Percentiles rank a stretch among this genome's conserved stretches.
These are phyloP conservation scores for Graphium colonna DNA, from an alignment of 2,888 invertebrate species.

Conservation along the genomic window DNA sequence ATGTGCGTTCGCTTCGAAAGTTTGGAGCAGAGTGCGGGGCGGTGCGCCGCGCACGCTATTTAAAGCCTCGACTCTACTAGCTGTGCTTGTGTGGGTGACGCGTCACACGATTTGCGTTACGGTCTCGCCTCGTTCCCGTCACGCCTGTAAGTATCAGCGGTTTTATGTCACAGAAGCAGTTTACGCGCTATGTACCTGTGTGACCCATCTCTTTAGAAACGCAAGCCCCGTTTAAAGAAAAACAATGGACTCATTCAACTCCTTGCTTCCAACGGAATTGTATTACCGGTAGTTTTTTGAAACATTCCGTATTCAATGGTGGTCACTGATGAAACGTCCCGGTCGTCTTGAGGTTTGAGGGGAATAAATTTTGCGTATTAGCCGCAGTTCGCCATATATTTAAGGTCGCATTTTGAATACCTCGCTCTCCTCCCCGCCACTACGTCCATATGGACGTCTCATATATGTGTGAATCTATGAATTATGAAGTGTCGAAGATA, in stretches of 20 bases:
- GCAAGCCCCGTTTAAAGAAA: conserved; percentile 1
- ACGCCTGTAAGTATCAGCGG: conserved; percentile 20
- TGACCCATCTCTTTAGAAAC: conserved; percentile 24
- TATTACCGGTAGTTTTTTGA: neutral
- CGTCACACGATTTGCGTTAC: conserved; percentile 26
- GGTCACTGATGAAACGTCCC: no score
- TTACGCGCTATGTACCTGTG: conserved; percentile 24
- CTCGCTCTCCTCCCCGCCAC: no score
- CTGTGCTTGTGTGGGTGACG: conserved; percentile 24
- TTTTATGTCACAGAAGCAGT: conserved; percentile 36
- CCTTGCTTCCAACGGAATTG: no score
- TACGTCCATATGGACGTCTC: no score
- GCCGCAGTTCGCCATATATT: no score
- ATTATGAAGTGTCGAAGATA: neutral
- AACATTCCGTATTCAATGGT: no score
- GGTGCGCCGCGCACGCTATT: conserved; percentile 28
- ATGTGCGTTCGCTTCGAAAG: conserved; percentile 30
- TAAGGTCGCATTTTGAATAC: no score
- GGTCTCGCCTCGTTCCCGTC: conserved; percentile 29
- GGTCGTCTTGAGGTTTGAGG: no score
- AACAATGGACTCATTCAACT: neutral
- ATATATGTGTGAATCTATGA: no score
- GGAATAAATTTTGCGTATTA: no score
- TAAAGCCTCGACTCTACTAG: conserved; percentile 31
- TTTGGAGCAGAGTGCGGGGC: conserved; percentile 35